These are phyloP conservation scores for Luidia sarsii DNA, from an alignment of 53 echinoderm and acorn worm species.

Conservation along the genomic window DNA sequence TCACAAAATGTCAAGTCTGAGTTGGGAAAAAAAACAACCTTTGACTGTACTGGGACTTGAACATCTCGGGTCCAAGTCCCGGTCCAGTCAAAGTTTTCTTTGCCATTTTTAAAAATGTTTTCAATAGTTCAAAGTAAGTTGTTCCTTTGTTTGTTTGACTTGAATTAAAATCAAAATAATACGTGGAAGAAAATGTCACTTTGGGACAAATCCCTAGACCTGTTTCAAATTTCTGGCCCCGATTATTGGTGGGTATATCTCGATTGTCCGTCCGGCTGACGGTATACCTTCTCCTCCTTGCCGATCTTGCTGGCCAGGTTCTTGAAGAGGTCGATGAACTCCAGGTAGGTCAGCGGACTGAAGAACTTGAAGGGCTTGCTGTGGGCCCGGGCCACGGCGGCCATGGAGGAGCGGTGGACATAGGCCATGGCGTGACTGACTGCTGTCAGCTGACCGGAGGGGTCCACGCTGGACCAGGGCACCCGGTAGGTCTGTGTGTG, in stretches of 20 bases:
- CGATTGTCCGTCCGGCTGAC: too few species aligned
- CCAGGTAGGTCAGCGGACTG: constrained; percentile 86
- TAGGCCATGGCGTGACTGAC: constrained; percentile 94
- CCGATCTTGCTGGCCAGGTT: constrained; percentile 82
- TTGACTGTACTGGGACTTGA: too few species aligned
- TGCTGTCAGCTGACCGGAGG: constrained; percentile 52
- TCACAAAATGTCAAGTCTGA: too few species aligned
- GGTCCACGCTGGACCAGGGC: constrained; percentile 63
- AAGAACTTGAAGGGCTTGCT: constrained; percentile 76
- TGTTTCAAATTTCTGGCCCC: background rate
- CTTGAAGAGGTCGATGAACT: constrained; percentile 99
- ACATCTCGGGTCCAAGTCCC: too few species aligned
- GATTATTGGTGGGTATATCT: too few species aligned
- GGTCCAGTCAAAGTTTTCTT: too few species aligned
- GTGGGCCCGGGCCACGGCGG: constrained; percentile 55
- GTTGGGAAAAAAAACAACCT: too few species aligned
- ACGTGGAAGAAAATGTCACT: too few species aligned
- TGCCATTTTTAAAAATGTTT: too few species aligned
- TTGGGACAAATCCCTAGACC: too few species aligned
- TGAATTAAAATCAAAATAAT: too few species aligned
- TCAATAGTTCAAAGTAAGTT: background rate
- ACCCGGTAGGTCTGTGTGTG: constrained; percentile 61
- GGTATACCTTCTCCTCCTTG: constrained; percentile 91
- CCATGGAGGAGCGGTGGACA: constrained; percentile 74
- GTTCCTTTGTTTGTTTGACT: too few species aligned